Evolutionary conservation across 2,888 invertebrate species (phyloP), one percentile per base, ranked within the genome.

Genomic region (Piscicola geometra): DNA sequence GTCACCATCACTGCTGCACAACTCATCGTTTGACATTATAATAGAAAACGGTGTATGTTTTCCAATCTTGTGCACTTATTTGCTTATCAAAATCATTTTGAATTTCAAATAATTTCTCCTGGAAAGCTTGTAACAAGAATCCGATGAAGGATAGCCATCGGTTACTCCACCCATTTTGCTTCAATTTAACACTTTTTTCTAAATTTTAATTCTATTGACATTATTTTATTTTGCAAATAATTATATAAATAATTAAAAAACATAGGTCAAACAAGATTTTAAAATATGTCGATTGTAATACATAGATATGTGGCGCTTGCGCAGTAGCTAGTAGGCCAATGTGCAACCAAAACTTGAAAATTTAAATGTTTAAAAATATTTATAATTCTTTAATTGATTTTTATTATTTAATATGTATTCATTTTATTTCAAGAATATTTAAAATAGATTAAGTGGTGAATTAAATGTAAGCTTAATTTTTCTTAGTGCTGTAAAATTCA

Each of bases 271-370:
- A 56, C n/a, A 25, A 25, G n/a, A 18, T 25, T 56, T 56, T 15
- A 56, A 25, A 56, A 56, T 56, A 56, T 56, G n/a, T 56, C 60
- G 60, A 56, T 56, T 56, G 60, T n/a, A 25, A 56, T 56, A 56
- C 60, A 56, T 56, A 56, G 60, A 56, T 56, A 56, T 56, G n/a
- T 56, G 12, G 60, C 60, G 60, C 60, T 56, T 56, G 60, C 60
- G 60, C 60, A 56, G 60, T 56, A 56, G 25, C 60, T 56, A 56
- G 60, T 56, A 56, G 60, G 60, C 60, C 60, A 56, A 56, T 56
- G 60, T 56, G 60, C 60, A 56, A 56, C 60, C 60, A 15, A 21
- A 56, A 56, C 60, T 56, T 56, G 15, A 56, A 56, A 56, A 25
- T 56, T 56, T 5, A 41, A 41, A 41, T 41, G 41, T 41, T 41